These are phyloP conservation scores for Chamaea fasciata DNA, from an alignment of 2,113 vertebrate genomes.

Conservation along the genomic window DNA sequence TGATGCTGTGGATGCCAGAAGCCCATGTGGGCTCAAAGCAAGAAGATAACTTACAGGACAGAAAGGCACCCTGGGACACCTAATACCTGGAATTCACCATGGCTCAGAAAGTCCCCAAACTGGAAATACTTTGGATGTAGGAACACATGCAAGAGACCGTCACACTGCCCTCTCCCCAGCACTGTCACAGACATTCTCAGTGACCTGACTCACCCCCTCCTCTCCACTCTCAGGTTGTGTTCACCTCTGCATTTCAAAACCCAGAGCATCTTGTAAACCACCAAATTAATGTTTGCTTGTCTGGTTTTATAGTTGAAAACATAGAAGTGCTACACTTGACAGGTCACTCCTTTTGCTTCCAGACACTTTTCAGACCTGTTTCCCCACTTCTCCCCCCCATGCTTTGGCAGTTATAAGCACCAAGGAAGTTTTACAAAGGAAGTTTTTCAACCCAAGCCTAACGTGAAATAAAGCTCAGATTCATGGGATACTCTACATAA, in stretches of 20 bases:
- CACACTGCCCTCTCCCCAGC: background rate
- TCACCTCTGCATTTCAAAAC: background rate
- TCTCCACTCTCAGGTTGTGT: background rate
- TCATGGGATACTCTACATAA: background rate
- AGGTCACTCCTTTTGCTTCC: background rate
- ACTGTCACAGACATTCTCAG: background rate
- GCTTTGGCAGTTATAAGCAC: background rate
- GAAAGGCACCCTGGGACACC: background rate
- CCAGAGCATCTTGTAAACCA: background rate
- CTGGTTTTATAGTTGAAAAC: background rate
- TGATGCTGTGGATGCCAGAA: background rate
- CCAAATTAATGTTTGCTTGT: background rate
- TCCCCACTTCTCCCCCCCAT: background rate
- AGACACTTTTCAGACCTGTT: background rate
- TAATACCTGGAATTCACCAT: background rate
- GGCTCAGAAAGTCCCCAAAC: background rate
- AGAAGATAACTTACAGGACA: background rate
- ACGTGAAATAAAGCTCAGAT: background rate
- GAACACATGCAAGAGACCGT: fast-evolving
- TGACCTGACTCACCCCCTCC: background rate
- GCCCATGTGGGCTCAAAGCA: fast-evolving
- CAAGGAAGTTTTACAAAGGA: background rate
- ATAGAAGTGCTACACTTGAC: background rate
- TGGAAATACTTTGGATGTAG: background rate
- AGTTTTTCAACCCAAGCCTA: background rate